Evolutionary conservation across 2,888 invertebrate genomes (phyloP), one percentile per base, ranked within the genome.

Genomic region (Stenoptilia bipunctidactyla): DNA sequence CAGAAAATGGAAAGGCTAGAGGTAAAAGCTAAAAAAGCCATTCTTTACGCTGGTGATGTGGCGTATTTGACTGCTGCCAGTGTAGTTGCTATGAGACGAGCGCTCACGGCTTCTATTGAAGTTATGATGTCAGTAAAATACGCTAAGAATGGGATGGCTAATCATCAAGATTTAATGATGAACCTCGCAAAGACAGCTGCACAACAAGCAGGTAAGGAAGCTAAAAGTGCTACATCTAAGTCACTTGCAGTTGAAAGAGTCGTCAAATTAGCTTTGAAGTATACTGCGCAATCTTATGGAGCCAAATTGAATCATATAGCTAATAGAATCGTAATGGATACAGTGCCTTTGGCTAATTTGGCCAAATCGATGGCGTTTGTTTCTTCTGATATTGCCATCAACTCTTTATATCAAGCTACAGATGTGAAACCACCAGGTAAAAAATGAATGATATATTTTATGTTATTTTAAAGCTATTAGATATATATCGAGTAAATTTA

Each of bases 281-380:
- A 80, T 44, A 79, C 82, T 8, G 73, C 82, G 1, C 80, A 80
- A 41, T 77, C 82, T 3, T 63, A 65, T 46, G 83, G 82, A 20
- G 82, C 82, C 15, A 69, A 72, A 45, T 49, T 83, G 2, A 82
- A 79, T 45, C 82, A 82, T 46, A 76, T 79, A 6, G 82, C 83
- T 20, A 82, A 77, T 50, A 71, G 82, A 56, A 66, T 83, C 41
- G 63, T 82, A 5, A 82, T 83, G 80, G 82, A 82, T 47, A 70
- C 82, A 1, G 48, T 83, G 34, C 75, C 83, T 13, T 52, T 83
- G 40, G 68, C 77, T 9, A 79, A 82, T 14, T 53, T 83, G 8
- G 75, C 83, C 0, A 83, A 82, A 50, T 82, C 83, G 2, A 82
- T 83, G 83, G 77, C 83, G 12, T 79, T 73, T 53, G 83, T 83